A percentile compares a stretch with the other conserved stretches of the same genome.
phyloP scores from a whole-genome alignment of 2,113 vertebrate genomes.

The Pituophis catenifer region DNA sequence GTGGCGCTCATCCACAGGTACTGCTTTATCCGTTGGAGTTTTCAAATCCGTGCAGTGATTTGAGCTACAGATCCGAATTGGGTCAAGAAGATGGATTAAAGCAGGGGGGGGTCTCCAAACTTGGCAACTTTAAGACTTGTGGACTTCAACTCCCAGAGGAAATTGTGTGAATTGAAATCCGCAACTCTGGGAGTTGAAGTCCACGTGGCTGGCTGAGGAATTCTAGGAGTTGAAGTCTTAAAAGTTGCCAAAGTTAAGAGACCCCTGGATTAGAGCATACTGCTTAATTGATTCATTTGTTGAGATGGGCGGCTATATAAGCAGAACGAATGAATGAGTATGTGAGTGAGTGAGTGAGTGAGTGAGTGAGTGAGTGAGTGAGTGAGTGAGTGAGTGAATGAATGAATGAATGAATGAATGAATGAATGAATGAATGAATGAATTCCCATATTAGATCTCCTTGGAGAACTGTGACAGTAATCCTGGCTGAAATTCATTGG shows the following conservation, averaged over 20 bases:
- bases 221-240: not conserved
- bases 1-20: not conserved
- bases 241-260: not conserved
- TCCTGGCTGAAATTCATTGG: not conserved
- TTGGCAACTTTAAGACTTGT: not conserved
- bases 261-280: not conserved
- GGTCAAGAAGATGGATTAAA: not conserved
- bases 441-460: not conserved
- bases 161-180: not conserved
- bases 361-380: not conserved
- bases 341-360: no score
- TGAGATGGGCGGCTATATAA: not conserved
- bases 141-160: not conserved
- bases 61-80: not conserved
- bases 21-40: not conserved
- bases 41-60: not conserved
- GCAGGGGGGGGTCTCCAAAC: not conserved
- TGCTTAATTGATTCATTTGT: not conserved
- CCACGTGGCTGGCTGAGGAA: not conserved
- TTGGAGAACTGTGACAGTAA: not conserved
- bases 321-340: no score
- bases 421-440: not conserved
- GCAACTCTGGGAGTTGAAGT: not conserved
- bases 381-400: not conserved
- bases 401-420: not conserved